Base-by-base conservation (phyloP, 2,888 invertebrate species). In the Clusia tigrina region DNA sequence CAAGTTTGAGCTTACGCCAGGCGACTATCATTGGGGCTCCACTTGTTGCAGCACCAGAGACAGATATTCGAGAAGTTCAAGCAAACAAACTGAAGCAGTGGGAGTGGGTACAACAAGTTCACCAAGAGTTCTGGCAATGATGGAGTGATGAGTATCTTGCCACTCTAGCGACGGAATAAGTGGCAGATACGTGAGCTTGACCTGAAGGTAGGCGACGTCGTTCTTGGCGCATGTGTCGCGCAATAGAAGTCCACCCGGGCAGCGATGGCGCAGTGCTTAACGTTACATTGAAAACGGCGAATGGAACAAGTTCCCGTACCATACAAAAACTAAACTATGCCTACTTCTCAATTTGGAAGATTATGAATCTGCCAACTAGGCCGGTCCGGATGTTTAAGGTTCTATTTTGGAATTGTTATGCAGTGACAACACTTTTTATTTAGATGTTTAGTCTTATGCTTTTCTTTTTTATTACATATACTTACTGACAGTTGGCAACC, bases 41-140 rank as follows among this genome's bases (percentile, higher is more conserved):
- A 1, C 55, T 65, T 12, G 20, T 57, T 22, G 54, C 62, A 1
- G 54, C 56, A 15, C 61, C 77, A 2, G 74, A 77, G 46, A 70
- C 74, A 2, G 46, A 64, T 5, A 24, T 76, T 0, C 10, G 42
- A 0, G 67, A 74, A 2, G 56, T 58, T 3, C 60, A 68, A 1
- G 18, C 48, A 0, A 64, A 68, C 15, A 71, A 58, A 17, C 24
- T 62, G 12, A 64, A 66, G 23, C 69, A 69, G 9, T 80, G 74
- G 73, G 71, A 76, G 54, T 59, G 68, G 20, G 46, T 71, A 3
- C 64, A 52, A 2, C 46, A 62, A 53, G 3, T 64, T 0, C 64
- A 67, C 52, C 61, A 64, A 38, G 26, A 63, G 17, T 61, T 62
- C 32, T 68, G 62, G 68, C 38, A 54, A 10, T 24, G 58, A 25